These are phyloP conservation scores for Drosophila nigromelanica DNA, from an alignment of 1,140 invertebrate genomes.

Conservation along the genomic window DNA sequence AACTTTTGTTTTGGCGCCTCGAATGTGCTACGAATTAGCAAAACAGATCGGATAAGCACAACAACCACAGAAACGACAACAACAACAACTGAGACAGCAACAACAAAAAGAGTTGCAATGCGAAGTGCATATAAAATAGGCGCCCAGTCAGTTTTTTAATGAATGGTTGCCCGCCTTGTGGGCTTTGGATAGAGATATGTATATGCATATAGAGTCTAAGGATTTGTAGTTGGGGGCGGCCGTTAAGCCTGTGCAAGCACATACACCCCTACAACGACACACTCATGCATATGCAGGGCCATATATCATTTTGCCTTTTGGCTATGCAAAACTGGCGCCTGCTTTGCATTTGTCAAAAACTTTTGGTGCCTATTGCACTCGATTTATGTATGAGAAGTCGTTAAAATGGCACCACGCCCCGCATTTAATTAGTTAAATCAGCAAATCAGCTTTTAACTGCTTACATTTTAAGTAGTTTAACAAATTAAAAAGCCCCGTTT, in stretches of 20 bases:
- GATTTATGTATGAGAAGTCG: conserved; percentile 12
- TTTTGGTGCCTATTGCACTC: conserved; percentile 8
- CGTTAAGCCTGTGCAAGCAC: neutral
- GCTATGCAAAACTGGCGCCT: conserved; percentile 44
- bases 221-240: conserved; percentile 5
- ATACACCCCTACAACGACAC: neutral
- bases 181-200: conserved; percentile 23
- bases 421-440: conserved; percentile 39
- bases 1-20: conserved; percentile 67
- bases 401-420: conserved; percentile 74
- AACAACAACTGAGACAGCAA: conserved; percentile 15
- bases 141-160: conserved; percentile 63
- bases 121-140: conserved; percentile 66
- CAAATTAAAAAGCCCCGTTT: conserved; percentile 64
- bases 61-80: conserved; percentile 27
- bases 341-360: conserved; percentile 56
- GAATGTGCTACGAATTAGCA: conserved; percentile 80
- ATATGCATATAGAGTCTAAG: conserved; percentile 13
- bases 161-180: conserved; percentile 55
- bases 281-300: conserved; percentile 68
- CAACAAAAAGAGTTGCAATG: conserved; percentile 37
- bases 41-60: conserved; percentile 77
- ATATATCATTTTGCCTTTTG: conserved; percentile 65
- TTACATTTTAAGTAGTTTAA: conserved; percentile 55
- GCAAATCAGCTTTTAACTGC: conserved; percentile 60